Evolutionary conservation across 2,113 vertebrate species (phyloP), one percentile per base, ranked within the genome.

Genomic region (Lepidothrix coronata): DNA sequence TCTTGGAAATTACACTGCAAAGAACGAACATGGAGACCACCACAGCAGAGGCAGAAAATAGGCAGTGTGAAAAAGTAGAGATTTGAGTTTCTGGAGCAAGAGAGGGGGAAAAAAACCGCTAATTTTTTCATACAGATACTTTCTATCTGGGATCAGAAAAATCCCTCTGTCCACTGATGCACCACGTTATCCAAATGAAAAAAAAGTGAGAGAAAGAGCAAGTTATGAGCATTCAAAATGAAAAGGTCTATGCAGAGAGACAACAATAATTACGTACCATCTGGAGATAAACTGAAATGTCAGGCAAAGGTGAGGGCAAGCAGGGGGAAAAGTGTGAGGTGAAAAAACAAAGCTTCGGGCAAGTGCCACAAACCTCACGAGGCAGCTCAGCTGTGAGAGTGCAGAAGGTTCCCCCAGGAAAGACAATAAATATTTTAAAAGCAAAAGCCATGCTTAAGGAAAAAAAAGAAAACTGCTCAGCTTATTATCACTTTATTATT

Each of bases 51-150:
- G 22, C 21, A 94, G 33, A 93, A 91, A 80, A 85, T 3, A 76
- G 5, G 14, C 22, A 58, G 28, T 18, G 24, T 72, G n/a, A 63
- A 59, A 68, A 95, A 87, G 19, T 1, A 78, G 37, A 83, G 28
- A 51, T 76, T 28, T 70, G 22, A 54, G 22, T 23, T 88, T 88
- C 71, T 65, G 21, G 72, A 77, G 21, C 35, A 5, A 43, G 18
- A 33, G 11, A 24, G 7, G 14, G 3, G 2, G 1, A 1, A 11
- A 12, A 13, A 54, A 79, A 68, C 37, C 9, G 3, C 39, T 39
- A 35, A 12, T 33, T 73, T 68, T 59, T 51, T 48, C 20, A 85
- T 25, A 59, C 1, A 65, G 25, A 68, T 48, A 8, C 10, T 65
- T 61, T 68, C 55, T n/a, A 24, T 21, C 23, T 57, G 18, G 30